These are phyloP conservation scores for Platygyra sinensis DNA, from an alignment of 64 coral and sea anemone genomes.

Conservation along the genomic window DNA sequence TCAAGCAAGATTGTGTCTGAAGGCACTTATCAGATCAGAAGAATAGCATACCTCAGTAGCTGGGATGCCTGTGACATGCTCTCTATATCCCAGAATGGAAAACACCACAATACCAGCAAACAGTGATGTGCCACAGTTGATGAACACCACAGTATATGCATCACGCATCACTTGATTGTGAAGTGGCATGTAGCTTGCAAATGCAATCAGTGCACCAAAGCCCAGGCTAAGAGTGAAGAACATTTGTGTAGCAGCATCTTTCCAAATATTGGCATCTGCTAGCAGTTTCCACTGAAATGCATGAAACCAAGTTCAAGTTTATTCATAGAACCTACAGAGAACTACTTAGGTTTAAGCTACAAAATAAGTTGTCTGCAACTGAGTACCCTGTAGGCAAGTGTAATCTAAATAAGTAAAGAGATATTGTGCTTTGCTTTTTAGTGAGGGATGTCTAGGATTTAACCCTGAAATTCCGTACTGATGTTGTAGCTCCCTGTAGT, in stretches of 20 bases:
- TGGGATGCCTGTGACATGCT: conserved; percentile 77
- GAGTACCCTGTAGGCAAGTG: no score
- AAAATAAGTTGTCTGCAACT: no score
- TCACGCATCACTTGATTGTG: conserved; percentile 93
- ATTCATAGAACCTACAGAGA: no score
- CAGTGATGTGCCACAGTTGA: conserved; percentile 89
- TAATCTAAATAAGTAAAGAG: no score
- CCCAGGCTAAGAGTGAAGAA: conserved; percentile 94
- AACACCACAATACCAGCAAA: conserved; percentile 98
- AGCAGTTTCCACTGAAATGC: conserved; percentile 69
- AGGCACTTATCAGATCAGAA: not conserved
- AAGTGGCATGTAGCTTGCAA: conserved; percentile 92
- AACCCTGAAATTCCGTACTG: no score
- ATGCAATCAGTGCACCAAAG: conserved; percentile 91
- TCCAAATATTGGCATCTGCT: conserved; percentile 86
- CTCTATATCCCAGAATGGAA: conserved; percentile 85
- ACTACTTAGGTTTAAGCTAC: no score
- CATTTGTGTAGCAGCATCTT: conserved; percentile 91
- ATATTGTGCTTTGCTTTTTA: no score
- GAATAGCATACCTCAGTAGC: conserved; percentile 53
- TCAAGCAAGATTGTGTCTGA: not conserved
- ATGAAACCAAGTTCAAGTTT: not conserved
- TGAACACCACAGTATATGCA: conserved; percentile 82
- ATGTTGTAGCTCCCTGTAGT: no score
- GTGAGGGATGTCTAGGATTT: no score